Evolutionary conservation across 2,888 invertebrate species (phyloP).

Genomic region (Lycocerus yunnanus): DNA sequence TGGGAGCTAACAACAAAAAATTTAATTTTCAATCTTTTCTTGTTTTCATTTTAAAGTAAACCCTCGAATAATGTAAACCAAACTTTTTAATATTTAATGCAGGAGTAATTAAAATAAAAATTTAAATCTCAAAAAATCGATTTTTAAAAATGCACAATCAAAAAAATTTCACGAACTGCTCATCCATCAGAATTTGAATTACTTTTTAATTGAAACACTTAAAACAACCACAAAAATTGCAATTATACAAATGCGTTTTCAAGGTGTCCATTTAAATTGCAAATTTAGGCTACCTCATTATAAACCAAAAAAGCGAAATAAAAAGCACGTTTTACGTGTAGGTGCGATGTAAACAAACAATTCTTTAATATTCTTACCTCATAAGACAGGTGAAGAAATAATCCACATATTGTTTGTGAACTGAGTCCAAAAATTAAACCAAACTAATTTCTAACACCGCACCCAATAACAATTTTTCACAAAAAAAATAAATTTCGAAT

Average conservation of each 20-base stretch:
- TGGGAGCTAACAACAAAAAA: background rate
- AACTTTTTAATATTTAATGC: too few relatives aligned
- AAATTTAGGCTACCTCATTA: background rate
- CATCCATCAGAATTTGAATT: background rate
- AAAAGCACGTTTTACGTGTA: background rate
- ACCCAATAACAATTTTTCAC: background rate
- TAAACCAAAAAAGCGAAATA: background rate
- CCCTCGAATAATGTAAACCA: too few relatives aligned
- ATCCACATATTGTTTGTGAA: background rate
- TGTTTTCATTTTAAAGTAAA: too few relatives aligned
- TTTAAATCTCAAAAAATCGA: background rate
- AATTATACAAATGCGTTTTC: background rate
- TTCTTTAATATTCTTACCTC: background rate
- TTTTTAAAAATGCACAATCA: background rate
- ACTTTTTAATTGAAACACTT: background rate
- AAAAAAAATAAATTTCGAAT: background rate
- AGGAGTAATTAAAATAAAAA: background rate
- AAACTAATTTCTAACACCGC: background rate
- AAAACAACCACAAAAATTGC: background rate
- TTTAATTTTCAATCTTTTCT: background rate
- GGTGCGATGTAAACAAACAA: background rate
- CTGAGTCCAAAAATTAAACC: background rate
- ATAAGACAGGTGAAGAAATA: background rate
- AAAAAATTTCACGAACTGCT: background rate
- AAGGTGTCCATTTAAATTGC: background rate